Percentiles rank a stretch among this genome's conserved stretches.
Conservation (phyloP, 2,797 vertebrate genomes). For the Peromyscus nudipes region DNA sequence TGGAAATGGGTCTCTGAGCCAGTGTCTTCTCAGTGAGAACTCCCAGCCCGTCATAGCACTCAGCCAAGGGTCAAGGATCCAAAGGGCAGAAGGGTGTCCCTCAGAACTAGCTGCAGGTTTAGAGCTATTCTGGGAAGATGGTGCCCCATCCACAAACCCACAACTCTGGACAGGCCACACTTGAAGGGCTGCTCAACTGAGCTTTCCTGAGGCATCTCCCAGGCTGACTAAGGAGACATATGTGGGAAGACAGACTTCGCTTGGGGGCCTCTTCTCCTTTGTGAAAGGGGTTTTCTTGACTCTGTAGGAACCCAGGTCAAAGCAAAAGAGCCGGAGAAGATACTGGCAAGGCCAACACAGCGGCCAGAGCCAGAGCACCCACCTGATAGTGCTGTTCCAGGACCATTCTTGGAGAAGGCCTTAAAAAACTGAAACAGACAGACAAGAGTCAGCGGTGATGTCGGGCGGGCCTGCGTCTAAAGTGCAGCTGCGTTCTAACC, state of each 20-base stretch:
- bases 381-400: constrained; percentile 90
- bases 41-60: not conserved
- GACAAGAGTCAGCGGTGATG: not conserved
- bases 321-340: not conserved
- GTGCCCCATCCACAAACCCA: not conserved
- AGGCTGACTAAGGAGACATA: not conserved
- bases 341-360: accelerated
- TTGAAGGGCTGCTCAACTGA: not conserved
- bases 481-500: not conserved
- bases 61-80: not conserved
- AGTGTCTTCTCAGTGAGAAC: not conserved
- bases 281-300: not conserved
- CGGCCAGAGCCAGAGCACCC: constrained; percentile 79
- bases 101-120: not conserved
- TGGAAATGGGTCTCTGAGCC: not conserved
- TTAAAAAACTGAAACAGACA: constrained; percentile 92
- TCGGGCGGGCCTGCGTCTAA: not conserved
- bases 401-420: constrained; percentile 89
- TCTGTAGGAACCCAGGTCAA: accelerated
- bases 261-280: not conserved
- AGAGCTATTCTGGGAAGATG: not conserved
- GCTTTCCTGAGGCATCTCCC: not conserved
- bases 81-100: not conserved
- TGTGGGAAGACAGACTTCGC: not conserved
- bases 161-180: not conserved